Evolutionary conservation across 2,797 vertebrate species (phyloP).

Genomic region (Gorsachius magnificus): DNA sequence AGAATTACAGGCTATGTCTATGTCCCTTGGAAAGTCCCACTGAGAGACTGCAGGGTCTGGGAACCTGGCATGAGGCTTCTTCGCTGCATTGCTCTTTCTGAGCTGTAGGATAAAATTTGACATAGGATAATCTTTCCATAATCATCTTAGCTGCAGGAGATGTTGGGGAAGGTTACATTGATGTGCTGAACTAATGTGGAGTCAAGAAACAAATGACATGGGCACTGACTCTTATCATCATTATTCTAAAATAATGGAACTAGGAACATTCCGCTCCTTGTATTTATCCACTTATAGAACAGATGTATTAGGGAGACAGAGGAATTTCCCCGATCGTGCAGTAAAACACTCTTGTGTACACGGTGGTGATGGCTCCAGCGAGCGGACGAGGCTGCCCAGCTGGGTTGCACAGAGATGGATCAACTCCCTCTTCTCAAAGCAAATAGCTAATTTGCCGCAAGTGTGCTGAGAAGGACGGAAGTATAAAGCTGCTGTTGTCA

Average conservation of each 20-base stretch:
- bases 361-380: neutral
- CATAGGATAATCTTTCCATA: neutral
- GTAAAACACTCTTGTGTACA: neutral
- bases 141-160: neutral
- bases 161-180: neutral
- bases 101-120: neutral
- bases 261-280: neutral
- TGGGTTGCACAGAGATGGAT: neutral
- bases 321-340: rapidly evolving
- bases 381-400: neutral
- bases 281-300: neutral
- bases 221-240: neutral
- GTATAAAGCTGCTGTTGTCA: neutral
- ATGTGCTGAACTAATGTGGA: neutral
- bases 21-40: neutral
- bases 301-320: neutral
- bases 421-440: neutral
- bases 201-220: neutral
- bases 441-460: neutral
- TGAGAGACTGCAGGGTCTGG: neutral
- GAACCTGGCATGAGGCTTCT: neutral
- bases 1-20: neutral
- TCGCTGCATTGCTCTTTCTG: neutral
- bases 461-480: neutral
- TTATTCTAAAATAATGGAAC: neutral